Conservation (phyloP, 2,113 vertebrate genomes). For the Ammodramus savannarum region DNA sequence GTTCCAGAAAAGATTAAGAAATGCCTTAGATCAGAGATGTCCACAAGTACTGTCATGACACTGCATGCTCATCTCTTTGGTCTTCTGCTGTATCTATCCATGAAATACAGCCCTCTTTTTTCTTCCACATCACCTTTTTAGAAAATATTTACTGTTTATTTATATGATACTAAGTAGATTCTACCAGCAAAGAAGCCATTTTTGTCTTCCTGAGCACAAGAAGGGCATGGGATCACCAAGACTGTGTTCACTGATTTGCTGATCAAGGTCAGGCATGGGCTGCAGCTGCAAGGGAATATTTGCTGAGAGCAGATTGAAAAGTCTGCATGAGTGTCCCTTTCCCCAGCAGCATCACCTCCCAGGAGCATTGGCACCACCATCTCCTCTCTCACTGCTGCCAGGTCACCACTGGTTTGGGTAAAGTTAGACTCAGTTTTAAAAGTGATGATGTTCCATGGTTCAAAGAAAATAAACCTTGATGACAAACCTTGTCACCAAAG, state of each 20-base stretch:
- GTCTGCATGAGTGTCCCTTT: background rate
- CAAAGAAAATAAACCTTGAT: background rate
- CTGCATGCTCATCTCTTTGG: background rate
- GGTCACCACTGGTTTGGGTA: background rate
- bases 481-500: background rate
- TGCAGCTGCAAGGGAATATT: background rate
- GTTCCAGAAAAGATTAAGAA: background rate
- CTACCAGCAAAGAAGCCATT: background rate
- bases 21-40: background rate
- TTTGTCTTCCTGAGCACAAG: background rate
- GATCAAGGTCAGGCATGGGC: background rate
- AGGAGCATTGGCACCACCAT: fast-evolving
- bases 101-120: background rate
- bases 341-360: background rate
- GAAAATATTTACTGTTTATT: background rate
- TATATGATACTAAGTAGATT: background rate
- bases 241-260: background rate
- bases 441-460: background rate
- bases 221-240: background rate
- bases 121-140: background rate
- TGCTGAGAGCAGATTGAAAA: background rate
- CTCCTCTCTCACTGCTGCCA: background rate
- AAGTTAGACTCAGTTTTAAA: background rate
- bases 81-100: background rate
- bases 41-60: background rate